Evolutionary conservation across 2,888 invertebrate species (phyloP), one percentile per base, ranked within the genome.

Genomic region (Poecilus cupreus): DNA sequence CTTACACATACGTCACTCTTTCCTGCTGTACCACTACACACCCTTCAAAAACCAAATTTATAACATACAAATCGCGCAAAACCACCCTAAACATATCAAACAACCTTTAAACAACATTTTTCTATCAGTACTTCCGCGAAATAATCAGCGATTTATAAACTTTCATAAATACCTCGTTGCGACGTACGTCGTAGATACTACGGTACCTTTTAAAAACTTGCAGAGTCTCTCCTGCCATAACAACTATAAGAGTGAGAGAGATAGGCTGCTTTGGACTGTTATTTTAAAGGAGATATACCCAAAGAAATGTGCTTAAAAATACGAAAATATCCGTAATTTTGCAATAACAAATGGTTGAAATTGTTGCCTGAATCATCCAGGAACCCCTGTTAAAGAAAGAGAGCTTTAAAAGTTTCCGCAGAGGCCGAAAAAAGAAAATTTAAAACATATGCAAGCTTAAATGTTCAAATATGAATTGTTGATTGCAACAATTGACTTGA

Each of bases 281-380:
- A 87, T 86, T 85, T 88, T 88, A 88, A 88, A 88, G 88, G 84
- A 84, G 88, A 88, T 88, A 85, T 84, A 84, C 84, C 83, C 10
- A 13, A 60, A 72, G 54, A 81, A 81, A 78, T 43, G 57, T 72
- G 57, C 72, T 72, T 72, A 80, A 80, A 80, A 72, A 70, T 79
- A 24, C 18, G 70, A 79, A 70, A 79, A 72, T 54, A 70, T 18
- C 24, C 54, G 57, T 57, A 80, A 72, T 72, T 80, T 80, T 80
- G 57, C 80, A 72, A 32, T 72, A 80, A 80, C 72, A 80, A 80
- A 57, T 72, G 37, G 22, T 37, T n/a, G 11, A 10, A 68, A 70
- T 49, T 79, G 26, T 51, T 16, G 10, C 68, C 68, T 18, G 68
- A 24, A 39, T 16, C 10, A 32, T 22, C 4, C 1, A 26, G 32